Conservation (phyloP, 2,113 vertebrate species). For the Pagrus major region DNA sequence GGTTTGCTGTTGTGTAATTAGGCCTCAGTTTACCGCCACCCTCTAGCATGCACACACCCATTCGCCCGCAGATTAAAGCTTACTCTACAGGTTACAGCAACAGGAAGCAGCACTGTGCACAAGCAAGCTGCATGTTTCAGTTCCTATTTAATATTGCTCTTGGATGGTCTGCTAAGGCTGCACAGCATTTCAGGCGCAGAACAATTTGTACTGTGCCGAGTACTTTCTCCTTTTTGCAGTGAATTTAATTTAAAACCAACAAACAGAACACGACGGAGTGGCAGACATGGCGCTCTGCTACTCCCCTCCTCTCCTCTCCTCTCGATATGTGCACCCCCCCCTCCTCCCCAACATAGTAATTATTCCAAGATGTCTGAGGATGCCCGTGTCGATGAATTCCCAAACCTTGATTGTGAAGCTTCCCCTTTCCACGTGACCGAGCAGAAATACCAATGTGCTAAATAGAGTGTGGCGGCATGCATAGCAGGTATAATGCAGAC, state of each 20-base stretch:
- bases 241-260: slow-evolving; percentile 56
- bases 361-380: slow-evolving; percentile 57
- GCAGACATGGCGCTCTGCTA: slow-evolving; percentile 9
- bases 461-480: slow-evolving; percentile 20
- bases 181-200: slow-evolving; percentile 3
- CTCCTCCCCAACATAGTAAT: slow-evolving; percentile 35
- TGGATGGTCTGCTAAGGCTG: background rate
- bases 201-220: slow-evolving; percentile 18
- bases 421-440: slow-evolving; percentile 8
- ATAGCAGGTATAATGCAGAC: background rate
- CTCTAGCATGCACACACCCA: slow-evolving; percentile 3
- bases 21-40: background rate
- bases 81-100: slow-evolving; percentile 33
- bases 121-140: slow-evolving; percentile 37
- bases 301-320: slow-evolving; percentile 13
- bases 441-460: slow-evolving; percentile 28
- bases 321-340: background rate
- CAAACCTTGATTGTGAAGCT: slow-evolving; percentile 40
- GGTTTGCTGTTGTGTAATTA: slow-evolving; percentile 37
- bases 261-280: slow-evolving; percentile 21
- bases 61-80: slow-evolving; percentile 10
- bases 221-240: slow-evolving; percentile 32
- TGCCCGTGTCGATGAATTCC: slow-evolving; percentile 41
- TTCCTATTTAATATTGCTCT: slow-evolving; percentile 53
- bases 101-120: slow-evolving; percentile 23